Evolutionary conservation across 2,888 invertebrate species (phyloP).

Genomic region (Drosophila suboccidentalis): DNA sequence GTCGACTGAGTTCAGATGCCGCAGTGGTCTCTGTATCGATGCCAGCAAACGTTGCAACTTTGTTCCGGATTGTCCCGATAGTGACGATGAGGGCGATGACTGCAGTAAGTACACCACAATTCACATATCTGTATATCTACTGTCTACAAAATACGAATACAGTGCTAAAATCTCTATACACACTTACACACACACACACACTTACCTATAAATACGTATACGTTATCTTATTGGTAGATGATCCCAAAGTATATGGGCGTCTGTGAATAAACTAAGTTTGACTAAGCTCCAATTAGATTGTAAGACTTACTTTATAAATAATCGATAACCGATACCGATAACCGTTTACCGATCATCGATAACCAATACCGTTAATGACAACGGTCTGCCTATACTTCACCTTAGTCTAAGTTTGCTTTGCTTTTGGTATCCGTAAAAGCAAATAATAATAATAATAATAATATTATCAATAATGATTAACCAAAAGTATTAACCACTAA

Average conservation of each 20-base stretch:
- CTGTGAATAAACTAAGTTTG: conserved; percentile 57
- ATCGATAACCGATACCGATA: conserved; percentile 25
- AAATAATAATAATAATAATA: neutral
- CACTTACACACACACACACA: conserved; percentile 3
- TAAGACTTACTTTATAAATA: conserved; percentile 27
- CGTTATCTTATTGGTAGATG: conserved; percentile 37
- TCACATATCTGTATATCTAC: neutral
- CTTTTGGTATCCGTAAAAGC: conserved; percentile 39
- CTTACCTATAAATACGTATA: conserved; percentile 11
- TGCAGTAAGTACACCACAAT: conserved; percentile 83
- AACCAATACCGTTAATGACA: neutral
- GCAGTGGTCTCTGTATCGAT: conserved; percentile 88
- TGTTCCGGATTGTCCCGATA: conserved; percentile 87
- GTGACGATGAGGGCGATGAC: conserved; percentile 87
- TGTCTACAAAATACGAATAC: neutral
- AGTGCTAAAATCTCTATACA: conserved; percentile 27
- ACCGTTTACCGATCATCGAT: conserved; percentile 13
- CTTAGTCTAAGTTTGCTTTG: conserved; percentile 20
- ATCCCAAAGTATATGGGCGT: conserved; percentile 22
- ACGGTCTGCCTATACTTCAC: conserved; percentile 10
- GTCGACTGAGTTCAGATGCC: conserved; percentile 88
- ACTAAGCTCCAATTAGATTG: conserved; percentile 38
- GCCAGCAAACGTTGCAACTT: conserved; percentile 87
- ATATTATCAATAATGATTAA: conserved; percentile 23
- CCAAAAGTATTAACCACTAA: conserved; percentile 51